Conservation (phyloP, 1,140 invertebrate species). For the Saccostrea echinata region DNA sequence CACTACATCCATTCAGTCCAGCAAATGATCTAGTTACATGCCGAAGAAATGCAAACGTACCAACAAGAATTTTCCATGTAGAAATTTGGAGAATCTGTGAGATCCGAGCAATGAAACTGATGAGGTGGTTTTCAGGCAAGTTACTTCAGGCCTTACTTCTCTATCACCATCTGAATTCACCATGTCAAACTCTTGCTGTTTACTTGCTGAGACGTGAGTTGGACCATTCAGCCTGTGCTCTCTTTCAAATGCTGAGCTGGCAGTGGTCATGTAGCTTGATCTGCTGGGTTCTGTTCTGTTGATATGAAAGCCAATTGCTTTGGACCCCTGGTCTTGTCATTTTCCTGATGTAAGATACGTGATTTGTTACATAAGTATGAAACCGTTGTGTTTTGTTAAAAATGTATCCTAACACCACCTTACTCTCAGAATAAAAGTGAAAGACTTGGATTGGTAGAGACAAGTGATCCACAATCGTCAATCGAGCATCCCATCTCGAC, state of each 20-base stretch:
- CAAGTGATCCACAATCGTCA: not conserved
- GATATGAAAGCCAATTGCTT: not conserved
- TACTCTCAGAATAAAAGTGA: constrained; percentile 2
- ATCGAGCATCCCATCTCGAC: constrained; percentile 41
- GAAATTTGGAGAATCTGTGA: not conserved
- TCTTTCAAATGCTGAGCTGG: constrained; percentile 17
- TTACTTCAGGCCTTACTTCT: not conserved
- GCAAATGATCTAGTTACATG: not conserved
- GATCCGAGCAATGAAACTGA: not conserved
- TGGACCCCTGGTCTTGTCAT: constrained; percentile 2
- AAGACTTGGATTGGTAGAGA: constrained; percentile 14
- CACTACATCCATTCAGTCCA: not conserved
- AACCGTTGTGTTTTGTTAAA: not conserved
- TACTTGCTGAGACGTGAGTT: not conserved
- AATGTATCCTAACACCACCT: constrained; percentile 30
- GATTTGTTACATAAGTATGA: not conserved
- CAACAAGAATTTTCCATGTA: not conserved
- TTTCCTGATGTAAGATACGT: not conserved
- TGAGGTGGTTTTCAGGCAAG: not conserved
- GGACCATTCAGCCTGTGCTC: constrained; percentile 53
- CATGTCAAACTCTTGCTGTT: not conserved
- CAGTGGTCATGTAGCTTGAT: not conserved
- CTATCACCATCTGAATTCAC: not conserved
- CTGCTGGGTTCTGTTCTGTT: not conserved
- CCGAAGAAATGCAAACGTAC: not conserved